Conservation (phyloP, 2,888 invertebrate species). For the Cosmia pyralina region DNA sequence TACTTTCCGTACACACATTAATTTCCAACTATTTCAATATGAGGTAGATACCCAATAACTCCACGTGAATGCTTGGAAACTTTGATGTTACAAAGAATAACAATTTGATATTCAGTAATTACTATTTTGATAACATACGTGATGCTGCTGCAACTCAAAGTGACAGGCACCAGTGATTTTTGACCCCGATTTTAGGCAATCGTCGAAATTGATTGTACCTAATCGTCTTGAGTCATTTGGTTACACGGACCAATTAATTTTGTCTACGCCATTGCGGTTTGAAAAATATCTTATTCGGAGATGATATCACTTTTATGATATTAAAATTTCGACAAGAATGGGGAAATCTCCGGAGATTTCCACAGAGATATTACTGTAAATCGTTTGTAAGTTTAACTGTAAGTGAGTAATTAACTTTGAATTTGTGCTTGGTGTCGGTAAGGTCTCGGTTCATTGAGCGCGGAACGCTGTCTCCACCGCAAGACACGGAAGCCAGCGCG, state of each 20-base stretch:
- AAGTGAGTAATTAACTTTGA: conserved; percentile 36
- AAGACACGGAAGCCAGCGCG: conserved; percentile 60
- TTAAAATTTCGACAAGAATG: conserved; percentile 49
- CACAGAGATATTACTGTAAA: conserved; percentile 23
- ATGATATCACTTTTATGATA: conserved; percentile 55
- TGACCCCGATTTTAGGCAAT: conserved; percentile 59
- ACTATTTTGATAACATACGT: conserved; percentile 31
- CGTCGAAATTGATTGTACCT: conserved; percentile 58
- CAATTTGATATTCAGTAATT: conserved; percentile 19
- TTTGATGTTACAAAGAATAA: conserved; percentile 1
- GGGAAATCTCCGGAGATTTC: conserved; percentile 28
- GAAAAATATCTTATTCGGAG: conserved; percentile 47
- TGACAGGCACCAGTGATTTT: conserved; percentile 44
- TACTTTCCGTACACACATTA: not conserved
- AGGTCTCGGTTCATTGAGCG: conserved; percentile 49
- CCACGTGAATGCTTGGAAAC: conserved; percentile 1
- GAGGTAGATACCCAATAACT: not conserved
- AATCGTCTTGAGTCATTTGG: conserved; percentile 60
- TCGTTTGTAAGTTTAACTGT: conserved; percentile 27
- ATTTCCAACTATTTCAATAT: not conserved
- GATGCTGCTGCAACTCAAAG: conserved; percentile 32
- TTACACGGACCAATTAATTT: conserved; percentile 62
- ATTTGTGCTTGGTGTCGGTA: conserved; percentile 42
- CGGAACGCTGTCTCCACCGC: conserved; percentile 57
- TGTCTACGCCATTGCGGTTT: conserved; percentile 49